Conservation (phyloP, 1,140 invertebrate genomes). For the Cotesia typhae region DNA sequence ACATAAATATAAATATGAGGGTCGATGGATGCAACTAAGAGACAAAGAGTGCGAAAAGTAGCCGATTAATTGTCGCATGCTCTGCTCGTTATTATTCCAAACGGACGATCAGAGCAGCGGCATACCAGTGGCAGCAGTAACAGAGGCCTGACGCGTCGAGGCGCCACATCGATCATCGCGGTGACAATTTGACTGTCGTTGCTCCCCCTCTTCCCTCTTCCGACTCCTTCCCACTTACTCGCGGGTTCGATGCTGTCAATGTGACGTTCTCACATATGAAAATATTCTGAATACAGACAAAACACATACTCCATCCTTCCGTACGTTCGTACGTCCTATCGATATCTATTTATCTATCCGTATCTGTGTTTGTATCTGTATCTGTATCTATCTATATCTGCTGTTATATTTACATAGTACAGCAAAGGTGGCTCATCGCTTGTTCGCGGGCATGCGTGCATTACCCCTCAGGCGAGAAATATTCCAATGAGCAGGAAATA, state of each 20-base stretch:
- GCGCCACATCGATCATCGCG: conserved; percentile 44
- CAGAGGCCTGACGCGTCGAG: conserved; percentile 41
- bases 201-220: background rate
- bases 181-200: conserved; percentile 43
- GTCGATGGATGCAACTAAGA: background rate
- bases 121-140: background rate
- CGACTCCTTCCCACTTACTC: background rate
- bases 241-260: background rate
- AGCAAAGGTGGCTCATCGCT: no score
- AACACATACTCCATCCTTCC: background rate
- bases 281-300: background rate
- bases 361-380: background rate
- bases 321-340: no score
- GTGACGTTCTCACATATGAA: conserved; percentile 3
- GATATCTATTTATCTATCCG: no score
- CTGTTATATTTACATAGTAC: background rate
- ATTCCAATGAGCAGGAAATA: conserved; percentile 15
- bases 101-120: conserved; percentile 34
- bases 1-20: background rate
- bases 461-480: conserved; percentile 14
- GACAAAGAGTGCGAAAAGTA: conserved; percentile 16
- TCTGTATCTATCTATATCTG: background rate
- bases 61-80: conserved; percentile 28
- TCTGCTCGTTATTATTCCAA: conserved; percentile 41
- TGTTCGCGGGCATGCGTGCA: conserved; percentile 3